phyloP scores from a whole-genome alignment of 2,113 vertebrate genomes.

The Lamprologus callipterus region DNA sequence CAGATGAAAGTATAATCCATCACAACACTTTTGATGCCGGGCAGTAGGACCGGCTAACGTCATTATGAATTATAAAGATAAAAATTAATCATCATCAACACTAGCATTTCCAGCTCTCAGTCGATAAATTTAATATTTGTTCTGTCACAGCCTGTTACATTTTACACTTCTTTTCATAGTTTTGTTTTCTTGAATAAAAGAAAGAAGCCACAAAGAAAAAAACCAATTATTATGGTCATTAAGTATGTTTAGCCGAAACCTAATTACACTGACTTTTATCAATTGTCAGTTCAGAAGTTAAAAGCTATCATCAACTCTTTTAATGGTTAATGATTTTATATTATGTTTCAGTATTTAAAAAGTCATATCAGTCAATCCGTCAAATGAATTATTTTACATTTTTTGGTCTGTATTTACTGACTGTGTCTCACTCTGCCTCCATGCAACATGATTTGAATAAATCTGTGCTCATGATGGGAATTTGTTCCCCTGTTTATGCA shows the following conservation, averaged over 20 bases:
- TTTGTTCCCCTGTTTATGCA: not conserved
- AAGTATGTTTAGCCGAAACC: slow-evolving; percentile 3
- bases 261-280: slow-evolving; percentile 1
- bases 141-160: not conserved
- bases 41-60: not conserved
- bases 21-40: not conserved
- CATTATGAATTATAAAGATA: not conserved
- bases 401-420: not conserved
- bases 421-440: not conserved
- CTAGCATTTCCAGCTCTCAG: not conserved
- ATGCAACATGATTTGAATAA: not conserved
- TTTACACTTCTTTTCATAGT: not conserved
- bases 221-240: slow-evolving; percentile 2
- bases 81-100: not conserved
- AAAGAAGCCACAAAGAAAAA: not conserved
- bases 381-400: not conserved
- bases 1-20: not conserved
- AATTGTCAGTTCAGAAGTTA: not conserved
- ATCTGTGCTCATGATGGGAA: not conserved
- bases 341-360: not conserved
- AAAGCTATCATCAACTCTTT: not conserved
- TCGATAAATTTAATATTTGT: not conserved
- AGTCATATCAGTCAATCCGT: not conserved
- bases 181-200: not conserved
- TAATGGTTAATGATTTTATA: not conserved